Base-by-base conservation (phyloP, 2,797 vertebrate species). In the Ctenopoma multispine region DNA sequence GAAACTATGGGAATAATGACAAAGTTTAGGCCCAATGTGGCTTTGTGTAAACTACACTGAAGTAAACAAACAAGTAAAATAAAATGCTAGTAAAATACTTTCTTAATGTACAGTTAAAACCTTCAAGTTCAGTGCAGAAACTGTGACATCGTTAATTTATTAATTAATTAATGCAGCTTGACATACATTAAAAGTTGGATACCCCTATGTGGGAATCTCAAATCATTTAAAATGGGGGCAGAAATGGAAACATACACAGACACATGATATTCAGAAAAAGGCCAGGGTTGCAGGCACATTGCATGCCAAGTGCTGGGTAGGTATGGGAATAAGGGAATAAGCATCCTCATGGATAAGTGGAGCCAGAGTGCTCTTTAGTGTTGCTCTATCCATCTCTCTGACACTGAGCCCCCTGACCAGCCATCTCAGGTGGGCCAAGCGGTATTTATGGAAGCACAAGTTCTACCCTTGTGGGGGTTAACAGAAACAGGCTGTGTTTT, bases 311-410 rank as follows among this genome's bases (percentile, higher is more conserved):
- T 50, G 65, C 55, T 44, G 49, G 81, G 40, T 3, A 71, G 64
- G 29, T 54, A 1, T 57, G 86, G 88, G 87, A 86, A 62, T 72
- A 75, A 2, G 88, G 85, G 87, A 88, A 72, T 58, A 77, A 36
- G 50, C 82, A 56, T 88, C 77, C 85, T 85, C 67, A 41, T 80
- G 87, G 82, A 73, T 80, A 87, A 86, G 83, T 79, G 84, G 74
- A 87, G 81, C 61, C 84, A 24, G 84, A 83, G 87, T 85, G 87
- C 81, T 88, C 88, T 90, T 90, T 88, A 86, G 82, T 86, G 89
- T 81, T 50, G 85, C 78, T 84, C 86, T 21, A 91, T 91, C 87
- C 80, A 87, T 90, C 89, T 92, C 85, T 71, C 78, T 89, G 89
- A 90, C 90, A 90, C 72, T 0, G 12, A 47, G 59, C 77, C 84